Conservation (phyloP, 2,797 vertebrate genomes). For the Lithobates sylvaticus region DNA sequence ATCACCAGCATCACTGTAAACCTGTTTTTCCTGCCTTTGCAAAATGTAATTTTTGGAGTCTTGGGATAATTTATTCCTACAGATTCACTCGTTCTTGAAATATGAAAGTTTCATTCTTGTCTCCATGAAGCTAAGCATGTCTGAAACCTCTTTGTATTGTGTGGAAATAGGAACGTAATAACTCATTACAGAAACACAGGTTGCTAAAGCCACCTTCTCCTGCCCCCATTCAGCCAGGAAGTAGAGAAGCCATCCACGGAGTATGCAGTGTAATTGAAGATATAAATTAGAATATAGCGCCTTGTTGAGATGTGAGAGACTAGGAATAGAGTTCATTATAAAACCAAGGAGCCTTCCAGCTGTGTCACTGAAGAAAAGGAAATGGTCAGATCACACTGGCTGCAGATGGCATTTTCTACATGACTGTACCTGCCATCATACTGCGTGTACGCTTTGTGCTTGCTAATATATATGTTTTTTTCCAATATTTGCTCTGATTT, state of each 20-base stretch:
- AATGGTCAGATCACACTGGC: constrained; percentile 70
- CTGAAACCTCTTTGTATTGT: constrained; percentile 22
- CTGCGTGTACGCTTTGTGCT: background rate
- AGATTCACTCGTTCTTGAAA: constrained; percentile 24
- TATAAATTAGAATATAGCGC: constrained; percentile 84
- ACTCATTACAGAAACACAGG: constrained; percentile 67
- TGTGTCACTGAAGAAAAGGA: constrained; percentile 79
- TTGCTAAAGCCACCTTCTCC: constrained; percentile 68
- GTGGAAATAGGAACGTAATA: constrained; percentile 57
- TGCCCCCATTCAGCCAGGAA: constrained; percentile 68
- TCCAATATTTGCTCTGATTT: too few species aligned
- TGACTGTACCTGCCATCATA: background rate
- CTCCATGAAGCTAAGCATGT: constrained; percentile 5
- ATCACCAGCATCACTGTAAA: background rate
- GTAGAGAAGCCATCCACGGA: constrained; percentile 76
- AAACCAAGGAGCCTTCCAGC: constrained; percentile 78
- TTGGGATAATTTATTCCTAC: constrained; percentile 28
- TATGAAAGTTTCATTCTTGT: constrained; percentile 7
- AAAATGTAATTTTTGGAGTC: constrained; percentile 31
- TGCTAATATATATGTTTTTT: background rate
- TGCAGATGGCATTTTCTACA: constrained; percentile 68
- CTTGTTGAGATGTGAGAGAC: constrained; percentile 82
- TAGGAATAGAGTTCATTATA: constrained; percentile 82
- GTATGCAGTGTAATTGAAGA: constrained; percentile 80
- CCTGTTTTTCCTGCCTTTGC: background rate